phyloP scores from a whole-genome alignment of 2,888 invertebrate genomes.

The Drosophila pegasa region DNA sequence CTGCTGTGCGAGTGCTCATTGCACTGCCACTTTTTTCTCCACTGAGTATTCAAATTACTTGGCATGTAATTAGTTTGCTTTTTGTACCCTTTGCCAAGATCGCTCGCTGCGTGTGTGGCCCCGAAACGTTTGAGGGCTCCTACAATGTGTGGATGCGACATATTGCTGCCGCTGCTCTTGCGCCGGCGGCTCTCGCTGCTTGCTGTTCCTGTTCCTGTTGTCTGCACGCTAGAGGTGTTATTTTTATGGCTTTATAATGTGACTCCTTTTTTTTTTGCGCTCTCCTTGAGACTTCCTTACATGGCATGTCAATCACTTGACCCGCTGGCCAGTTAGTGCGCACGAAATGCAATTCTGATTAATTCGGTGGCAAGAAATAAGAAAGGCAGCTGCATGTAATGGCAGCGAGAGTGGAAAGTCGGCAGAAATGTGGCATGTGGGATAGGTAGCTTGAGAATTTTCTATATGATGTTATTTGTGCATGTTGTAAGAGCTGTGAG shows the following conservation, averaged over 20 bases:
- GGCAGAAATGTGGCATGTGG: not conserved
- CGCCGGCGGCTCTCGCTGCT: constrained; percentile 14
- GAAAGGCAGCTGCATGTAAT: not conserved
- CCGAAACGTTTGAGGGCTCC: constrained; percentile 47
- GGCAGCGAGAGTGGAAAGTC: not conserved
- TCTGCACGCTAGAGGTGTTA: constrained; percentile 65
- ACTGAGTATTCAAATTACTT: constrained; percentile 76
- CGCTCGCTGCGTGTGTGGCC: constrained; percentile 74
- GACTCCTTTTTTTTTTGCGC: constrained; percentile 38
- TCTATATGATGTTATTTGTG: not conserved
- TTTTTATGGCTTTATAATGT: constrained; percentile 78
- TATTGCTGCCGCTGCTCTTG: constrained; percentile 30
- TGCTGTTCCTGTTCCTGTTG: constrained; percentile 25
- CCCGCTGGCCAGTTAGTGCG: constrained; percentile 45
- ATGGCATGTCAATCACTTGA: constrained; percentile 58
- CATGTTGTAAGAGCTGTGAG: too few relatives aligned
- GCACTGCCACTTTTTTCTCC: constrained; percentile 53
- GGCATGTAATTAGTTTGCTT: constrained; percentile 79
- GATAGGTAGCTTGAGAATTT: not conserved
- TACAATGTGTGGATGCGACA: constrained; percentile 50
- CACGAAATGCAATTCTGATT: constrained; percentile 29
- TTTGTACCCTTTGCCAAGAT: constrained; percentile 53
- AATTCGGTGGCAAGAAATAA: constrained; percentile 3
- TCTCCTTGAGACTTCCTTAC: constrained; percentile 45
- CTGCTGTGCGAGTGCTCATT: constrained; percentile 69